Base-by-base conservation (phyloP, 2,113 vertebrate genomes). In the Lonchura striata region DNA sequence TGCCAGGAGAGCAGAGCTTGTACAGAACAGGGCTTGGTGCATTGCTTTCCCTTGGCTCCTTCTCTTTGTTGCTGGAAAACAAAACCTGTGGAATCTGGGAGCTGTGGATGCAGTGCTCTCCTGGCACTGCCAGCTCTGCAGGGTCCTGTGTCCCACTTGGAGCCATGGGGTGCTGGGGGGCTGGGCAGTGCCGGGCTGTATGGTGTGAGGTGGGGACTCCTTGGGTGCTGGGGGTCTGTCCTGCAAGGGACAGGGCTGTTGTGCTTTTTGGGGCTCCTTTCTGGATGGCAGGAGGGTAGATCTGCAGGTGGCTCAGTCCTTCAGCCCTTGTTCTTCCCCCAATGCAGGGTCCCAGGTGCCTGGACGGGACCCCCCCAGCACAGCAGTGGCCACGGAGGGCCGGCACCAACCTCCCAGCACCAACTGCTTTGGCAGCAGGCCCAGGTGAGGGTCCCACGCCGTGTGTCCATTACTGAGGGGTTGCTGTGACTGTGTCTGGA, bases 371-470 rank as follows among this genome's bases (percentile, higher is more conserved):
- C 41, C 95, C 63, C 15, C 39, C 12, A 94, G 93, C 42, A 27
- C 53, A 8, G 28, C 96, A 9, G n/a, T 68, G 1, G 53, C 86
- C 53, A 27, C 91, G 0, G 98, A 98, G 79, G 82, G 74, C 77
- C 84, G 97, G 61, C 96, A 96, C 53, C 97, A 97, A 30, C 39
- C 92, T 46, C 63, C 97, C 77, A 97, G 97, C 30, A 96, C 97
- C 46, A 98, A 97, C 97, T 97, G 97, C 95, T 98, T 98, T 65
- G 97, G 98, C 35, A 97, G 97, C 87, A 96, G 97, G 41, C 95
- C 97, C 0, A 97, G 98, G 98, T 98, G 97, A 97, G 97, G 44
- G 11, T 15, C 41, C 68, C 1, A 0, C 1, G 21, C 56, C 9
- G 2, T 31, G 13, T 39, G 60, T 3, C 49, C 9, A 0, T 44